Percentiles rank a stretch among this genome's conserved stretches.
Conservation (phyloP, 2,113 vertebrate species). For the Protobothrops mucrosquamatus region DNA sequence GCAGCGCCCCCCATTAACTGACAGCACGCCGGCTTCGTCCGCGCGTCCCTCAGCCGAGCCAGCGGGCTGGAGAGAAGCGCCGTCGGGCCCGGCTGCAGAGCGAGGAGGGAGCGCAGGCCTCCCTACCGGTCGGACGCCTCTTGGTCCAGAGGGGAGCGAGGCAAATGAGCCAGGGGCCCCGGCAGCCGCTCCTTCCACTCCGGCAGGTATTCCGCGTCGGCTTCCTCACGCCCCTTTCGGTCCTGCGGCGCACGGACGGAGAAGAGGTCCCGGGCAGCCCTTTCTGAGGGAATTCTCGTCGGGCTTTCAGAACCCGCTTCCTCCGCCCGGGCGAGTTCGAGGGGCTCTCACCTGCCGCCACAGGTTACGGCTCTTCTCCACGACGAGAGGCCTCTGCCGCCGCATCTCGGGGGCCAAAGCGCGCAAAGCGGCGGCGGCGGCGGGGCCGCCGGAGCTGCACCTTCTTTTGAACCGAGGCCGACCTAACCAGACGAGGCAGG, state of each 20-base stretch:
- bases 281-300: neutral
- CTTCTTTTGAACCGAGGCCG: neutral
- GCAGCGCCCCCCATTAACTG: slow-evolving; percentile 44
- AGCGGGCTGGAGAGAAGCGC: slow-evolving; percentile 5
- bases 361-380: neutral
- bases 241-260: neutral
- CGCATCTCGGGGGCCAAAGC: neutral
- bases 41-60: slow-evolving; percentile 37
- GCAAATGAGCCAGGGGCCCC: neutral
- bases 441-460: neutral
- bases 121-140: neutral
- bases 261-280: neutral
- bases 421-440: neutral
- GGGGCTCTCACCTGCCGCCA: slow-evolving; percentile 1
- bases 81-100: too few relatives aligned
- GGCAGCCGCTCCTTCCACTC: neutral
- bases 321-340: too few relatives aligned
- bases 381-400: neutral
- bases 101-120: neutral
- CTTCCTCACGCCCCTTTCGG: neutral
- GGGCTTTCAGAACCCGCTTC: neutral
- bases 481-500: neutral
- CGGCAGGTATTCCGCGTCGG: neutral
- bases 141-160: neutral
- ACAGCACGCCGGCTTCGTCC: slow-evolving; percentile 35